Conservation (phyloP, 2,888 invertebrate genomes). For the Vannuccia rotundouncinata region DNA sequence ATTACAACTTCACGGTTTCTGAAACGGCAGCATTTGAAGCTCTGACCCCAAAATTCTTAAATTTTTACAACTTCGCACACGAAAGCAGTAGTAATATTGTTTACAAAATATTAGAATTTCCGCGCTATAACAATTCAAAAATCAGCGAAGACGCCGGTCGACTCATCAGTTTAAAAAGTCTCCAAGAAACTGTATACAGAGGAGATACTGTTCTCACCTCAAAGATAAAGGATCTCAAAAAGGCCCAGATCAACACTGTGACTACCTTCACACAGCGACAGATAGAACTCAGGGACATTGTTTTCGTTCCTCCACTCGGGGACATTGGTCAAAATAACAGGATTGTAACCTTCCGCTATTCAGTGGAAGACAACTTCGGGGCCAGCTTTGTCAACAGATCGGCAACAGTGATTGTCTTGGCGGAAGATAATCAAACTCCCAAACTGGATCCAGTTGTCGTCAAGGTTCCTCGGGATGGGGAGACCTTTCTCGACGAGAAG, state of each 20-base stretch:
- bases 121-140: constrained; percentile 5
- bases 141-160: constrained; percentile 36
- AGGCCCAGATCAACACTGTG: constrained; percentile 29
- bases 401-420: background rate
- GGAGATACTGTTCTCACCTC: constrained; percentile 32
- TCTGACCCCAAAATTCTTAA: background rate
- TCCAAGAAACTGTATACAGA: constrained; percentile 5
- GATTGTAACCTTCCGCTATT: constrained; percentile 21
- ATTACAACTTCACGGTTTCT: background rate
- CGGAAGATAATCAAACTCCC: constrained; percentile 36
- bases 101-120: constrained; percentile 23
- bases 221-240: constrained; percentile 16
- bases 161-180: constrained; percentile 34
- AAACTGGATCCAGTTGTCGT: background rate
- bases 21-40: constrained; percentile 20
- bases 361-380: background rate
- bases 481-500: background rate
- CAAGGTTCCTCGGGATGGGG: constrained; percentile 34
- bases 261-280: constrained; percentile 36
- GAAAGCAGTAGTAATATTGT: background rate
- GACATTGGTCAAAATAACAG: constrained; percentile 34
- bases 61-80: constrained; percentile 1
- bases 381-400: background rate
- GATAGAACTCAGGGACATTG: constrained; percentile 36
- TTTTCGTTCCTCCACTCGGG: constrained; percentile 35